Evolutionary conservation across 2,888 invertebrate species (phyloP).

Genomic region (Notodonta dromedarius): DNA sequence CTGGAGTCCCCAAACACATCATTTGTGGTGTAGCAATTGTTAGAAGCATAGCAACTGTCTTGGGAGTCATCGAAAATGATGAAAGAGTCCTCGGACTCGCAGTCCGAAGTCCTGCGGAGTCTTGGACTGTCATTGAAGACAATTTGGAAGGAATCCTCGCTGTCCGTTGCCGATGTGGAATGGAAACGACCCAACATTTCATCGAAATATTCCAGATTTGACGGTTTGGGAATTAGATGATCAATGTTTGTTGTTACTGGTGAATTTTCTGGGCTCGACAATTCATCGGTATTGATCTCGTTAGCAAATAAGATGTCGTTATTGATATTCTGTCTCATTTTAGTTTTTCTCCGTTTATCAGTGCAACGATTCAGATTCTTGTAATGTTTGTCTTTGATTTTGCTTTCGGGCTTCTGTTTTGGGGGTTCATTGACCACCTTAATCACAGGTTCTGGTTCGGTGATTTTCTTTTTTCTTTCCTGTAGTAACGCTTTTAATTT

Average conservation of each 20-base stretch:
- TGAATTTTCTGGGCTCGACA: slow-evolving; percentile 53
- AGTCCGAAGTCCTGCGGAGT: slow-evolving; percentile 67
- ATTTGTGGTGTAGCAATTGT: slow-evolving; percentile 68
- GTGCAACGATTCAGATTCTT: slow-evolving; percentile 52
- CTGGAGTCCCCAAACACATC: slow-evolving; percentile 63
- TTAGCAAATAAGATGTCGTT: slow-evolving; percentile 59
- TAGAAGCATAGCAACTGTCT: slow-evolving; percentile 69
- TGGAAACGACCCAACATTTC: slow-evolving; percentile 70
- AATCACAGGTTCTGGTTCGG: background rate
- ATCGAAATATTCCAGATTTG: slow-evolving; percentile 56
- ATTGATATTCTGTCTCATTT: slow-evolving; percentile 50
- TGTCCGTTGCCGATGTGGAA: slow-evolving; percentile 54
- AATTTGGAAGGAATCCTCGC: slow-evolving; percentile 77
- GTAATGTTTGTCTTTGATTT: slow-evolving; percentile 49
- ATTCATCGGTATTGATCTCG: slow-evolving; percentile 51
- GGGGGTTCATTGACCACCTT: slow-evolving; percentile 14
- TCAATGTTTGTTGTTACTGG: slow-evolving; percentile 35
- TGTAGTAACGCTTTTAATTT: slow-evolving; percentile 62
- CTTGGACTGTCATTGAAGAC: slow-evolving; percentile 66
- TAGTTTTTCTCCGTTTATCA: slow-evolving; percentile 49
- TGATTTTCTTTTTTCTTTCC: slow-evolving; percentile 41
- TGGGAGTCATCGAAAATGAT: slow-evolving; percentile 78
- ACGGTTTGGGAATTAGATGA: slow-evolving; percentile 16
- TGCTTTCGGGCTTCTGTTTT: slow-evolving; percentile 35
- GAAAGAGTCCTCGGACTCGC: slow-evolving; percentile 85